phyloP scores from a whole-genome alignment of 35 echinoderm and acorn worm species.

The Lytechinus pictus region DNA sequence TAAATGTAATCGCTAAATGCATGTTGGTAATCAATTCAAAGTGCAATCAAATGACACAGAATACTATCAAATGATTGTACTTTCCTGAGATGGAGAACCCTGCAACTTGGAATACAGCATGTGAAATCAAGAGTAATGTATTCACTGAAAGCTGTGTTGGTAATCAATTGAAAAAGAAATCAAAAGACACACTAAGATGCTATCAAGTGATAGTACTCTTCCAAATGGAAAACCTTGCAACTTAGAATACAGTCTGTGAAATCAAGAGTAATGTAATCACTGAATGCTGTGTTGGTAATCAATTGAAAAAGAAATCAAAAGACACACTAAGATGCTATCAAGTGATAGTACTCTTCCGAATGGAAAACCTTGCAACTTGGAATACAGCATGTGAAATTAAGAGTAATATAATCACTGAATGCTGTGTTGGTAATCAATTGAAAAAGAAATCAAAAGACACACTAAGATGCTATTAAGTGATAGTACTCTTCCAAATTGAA shows the following conservation, averaged over 20 bases:
- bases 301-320: too few relatives aligned
- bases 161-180: neutral
- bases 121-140: conserved; percentile 22
- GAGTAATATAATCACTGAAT: neutral
- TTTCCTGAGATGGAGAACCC: too few relatives aligned
- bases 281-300: too few relatives aligned
- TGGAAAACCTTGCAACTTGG: conserved; percentile 25
- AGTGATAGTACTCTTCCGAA: conserved; percentile 53
- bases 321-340: neutral
- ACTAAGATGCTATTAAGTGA: too few relatives aligned
- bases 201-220: too few relatives aligned
- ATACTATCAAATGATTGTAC: too few relatives aligned
- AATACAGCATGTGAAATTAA: conserved; percentile 72
- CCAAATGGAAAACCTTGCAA: too few relatives aligned
- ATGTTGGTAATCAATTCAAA: neutral
- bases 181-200: too few relatives aligned
- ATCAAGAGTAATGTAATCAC: too few relatives aligned
- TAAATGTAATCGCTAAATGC: neutral
- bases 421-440: neutral
- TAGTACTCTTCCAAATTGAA: too few relatives aligned
- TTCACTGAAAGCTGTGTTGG: neutral
- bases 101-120: conserved; percentile 77
- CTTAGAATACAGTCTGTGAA: too few relatives aligned
- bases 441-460: neutral
- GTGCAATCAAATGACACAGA: neutral